Evolutionary conservation across 2,888 invertebrate genomes (phyloP).

Genomic region (Macaria notata): DNA sequence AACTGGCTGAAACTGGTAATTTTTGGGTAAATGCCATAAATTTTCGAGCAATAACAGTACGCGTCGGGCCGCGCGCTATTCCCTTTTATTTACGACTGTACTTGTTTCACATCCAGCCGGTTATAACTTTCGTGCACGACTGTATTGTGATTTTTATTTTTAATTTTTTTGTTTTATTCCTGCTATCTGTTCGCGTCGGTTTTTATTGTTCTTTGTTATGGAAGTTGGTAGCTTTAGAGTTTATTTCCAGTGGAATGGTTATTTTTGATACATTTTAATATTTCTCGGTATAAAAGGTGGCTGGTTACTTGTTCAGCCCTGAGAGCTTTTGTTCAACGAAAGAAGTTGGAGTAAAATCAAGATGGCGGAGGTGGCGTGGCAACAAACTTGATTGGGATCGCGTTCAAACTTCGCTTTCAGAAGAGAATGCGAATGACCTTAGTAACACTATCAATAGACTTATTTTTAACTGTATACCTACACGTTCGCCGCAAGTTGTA

Average conservation of each 20-base stretch:
- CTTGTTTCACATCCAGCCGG: conserved; percentile 75
- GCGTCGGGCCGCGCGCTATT: conserved; percentile 72
- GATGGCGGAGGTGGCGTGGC: conserved; percentile 16
- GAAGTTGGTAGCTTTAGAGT: conserved; percentile 47
- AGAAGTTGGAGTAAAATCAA: conserved; percentile 13
- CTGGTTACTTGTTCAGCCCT: neutral
- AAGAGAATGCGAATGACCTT: conserved; percentile 26
- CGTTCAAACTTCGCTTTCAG: conserved; percentile 9
- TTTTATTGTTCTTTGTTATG: conserved; percentile 71
- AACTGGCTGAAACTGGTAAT: conserved; percentile 66
- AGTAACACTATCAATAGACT: conserved; percentile 17
- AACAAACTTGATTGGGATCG: conserved; percentile 4
- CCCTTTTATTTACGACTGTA: conserved; percentile 78
- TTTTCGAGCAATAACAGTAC: conserved; percentile 69
- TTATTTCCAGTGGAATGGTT: conserved; percentile 33
- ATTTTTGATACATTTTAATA: conserved; percentile 22
- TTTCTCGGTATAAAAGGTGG: neutral
- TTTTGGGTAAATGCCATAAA: conserved; percentile 73
- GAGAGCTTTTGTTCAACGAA: conserved; percentile 12
- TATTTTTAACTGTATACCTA: conserved; percentile 28
- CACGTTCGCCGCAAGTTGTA: conserved; percentile 26
- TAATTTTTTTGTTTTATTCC: conserved; percentile 54
- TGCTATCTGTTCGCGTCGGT: conserved; percentile 52
- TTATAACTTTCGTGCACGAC: conserved; percentile 72
- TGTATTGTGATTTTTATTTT: conserved; percentile 70